Conservation (phyloP, 2,797 vertebrate genomes). For the Galagoides demidoff region DNA sequence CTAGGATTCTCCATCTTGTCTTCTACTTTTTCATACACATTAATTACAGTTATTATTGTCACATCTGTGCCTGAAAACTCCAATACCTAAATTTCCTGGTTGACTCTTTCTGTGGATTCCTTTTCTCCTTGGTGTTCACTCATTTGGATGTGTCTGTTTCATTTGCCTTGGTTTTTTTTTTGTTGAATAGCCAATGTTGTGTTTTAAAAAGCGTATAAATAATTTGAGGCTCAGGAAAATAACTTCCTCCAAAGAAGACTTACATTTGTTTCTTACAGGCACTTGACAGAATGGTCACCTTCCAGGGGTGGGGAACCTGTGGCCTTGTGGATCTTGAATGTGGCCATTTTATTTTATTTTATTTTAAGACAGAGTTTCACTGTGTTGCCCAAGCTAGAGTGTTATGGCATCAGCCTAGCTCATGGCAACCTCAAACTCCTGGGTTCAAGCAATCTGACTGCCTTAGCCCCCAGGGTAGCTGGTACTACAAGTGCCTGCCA, state of each 20-base stretch:
- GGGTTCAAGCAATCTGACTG: too few relatives aligned
- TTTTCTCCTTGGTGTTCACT: neutral
- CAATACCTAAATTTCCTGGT: neutral
- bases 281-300: neutral
- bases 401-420: too few relatives aligned
- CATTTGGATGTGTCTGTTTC: neutral
- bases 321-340: too few relatives aligned
- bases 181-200: neutral
- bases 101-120: neutral
- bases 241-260: neutral
- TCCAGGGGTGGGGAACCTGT: too few relatives aligned
- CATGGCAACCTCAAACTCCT: too few relatives aligned
- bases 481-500: too few relatives aligned
- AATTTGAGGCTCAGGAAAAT: neutral
- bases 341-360: too few relatives aligned
- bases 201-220: neutral
- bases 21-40: neutral
- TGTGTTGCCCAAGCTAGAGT: too few relatives aligned
- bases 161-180: neutral
- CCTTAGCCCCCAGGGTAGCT: too few relatives aligned
- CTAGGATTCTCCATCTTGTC: neutral
- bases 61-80: too few relatives aligned
- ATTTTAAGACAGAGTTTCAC: too few relatives aligned
- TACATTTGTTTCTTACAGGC: neutral
- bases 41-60: neutral